Base-by-base conservation (phyloP, 1,140 invertebrate species). In the Tetraneura akinire region DNA sequence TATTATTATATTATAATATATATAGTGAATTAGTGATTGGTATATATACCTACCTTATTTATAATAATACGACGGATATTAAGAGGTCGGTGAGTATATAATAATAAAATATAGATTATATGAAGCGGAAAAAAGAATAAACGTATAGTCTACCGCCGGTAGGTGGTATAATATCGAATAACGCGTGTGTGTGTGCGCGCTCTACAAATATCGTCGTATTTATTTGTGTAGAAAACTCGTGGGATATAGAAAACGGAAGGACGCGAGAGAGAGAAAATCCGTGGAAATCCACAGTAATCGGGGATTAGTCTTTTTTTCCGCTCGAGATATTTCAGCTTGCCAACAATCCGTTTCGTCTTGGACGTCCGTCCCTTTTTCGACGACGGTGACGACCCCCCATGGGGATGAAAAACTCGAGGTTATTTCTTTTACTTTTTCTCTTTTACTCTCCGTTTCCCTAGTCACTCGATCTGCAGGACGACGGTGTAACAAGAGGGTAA, bases 371-470 rank as follows among this genome's bases (percentile, higher is more conserved):
- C 74, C 55, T 60, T 78, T 76, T 62, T 68, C 53, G 68, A 71
- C 64, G 64, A 62, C 16, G 3, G 8, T 37, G 21, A 51, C 45
- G 68, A 71, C 55, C 68, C 42, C 55, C 16, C 55, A 32, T 55
- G 23, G 29, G 80, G 68, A 80, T 47, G 80, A 32, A 80, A 71
- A 68, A 80, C 70, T 70, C 49, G 80, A 70, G 68, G 83, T 83
- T 84, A 83, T 84, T 82, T 81, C 74, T 81, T 82, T 64, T 82
- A 82, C 73, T n/a, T 53, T 47, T 37, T 26, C 55, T 11, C 49
- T 51, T 57, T 51, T 42, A 26, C 23, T 29, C 62, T 80, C 42
- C 29, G 37, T 10, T n/a, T 16, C 18, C 18, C 23, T 29, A 11
- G 26, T 21, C 37, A n/a, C 14, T 64, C 29, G 80, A 23, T 37